Evolutionary conservation across 1,140 invertebrate species (phyloP), one percentile per base, ranked within the genome.

Genomic region (Ostrea edulis): DNA sequence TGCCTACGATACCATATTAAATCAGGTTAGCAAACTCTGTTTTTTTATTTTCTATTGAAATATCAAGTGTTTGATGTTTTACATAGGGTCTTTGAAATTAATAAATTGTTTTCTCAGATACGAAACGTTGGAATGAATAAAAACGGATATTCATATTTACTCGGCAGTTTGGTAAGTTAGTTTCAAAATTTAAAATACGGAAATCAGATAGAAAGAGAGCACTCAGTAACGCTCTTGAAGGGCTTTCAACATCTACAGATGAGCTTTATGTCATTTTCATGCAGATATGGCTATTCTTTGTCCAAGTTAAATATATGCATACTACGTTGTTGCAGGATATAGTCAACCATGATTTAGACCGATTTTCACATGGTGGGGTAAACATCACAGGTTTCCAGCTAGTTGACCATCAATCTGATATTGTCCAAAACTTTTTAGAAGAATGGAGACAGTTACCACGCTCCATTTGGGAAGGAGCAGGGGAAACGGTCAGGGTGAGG

Each of bases 341-440:
- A 85, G 87, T 91, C 7, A 93, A 91, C 51, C 92, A 94, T n/a
- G 91, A 94, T 29, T 87, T 95, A 11, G 91, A 94, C 77, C 92
- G 94, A 86, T 95, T 95, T 87, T 91, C 91, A 85, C 94, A 95
- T 87, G 94, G 95, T 22, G 94, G 95, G 17, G 95, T 95, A 0
- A 95, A 95, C 85, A 94, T 95, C 12, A 95, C 93, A 17, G 95
- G 95, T 11, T 95, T 95, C 88, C 95, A 95, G 86, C 65, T 94
- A 44, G 89, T 95, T 0, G 90, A 93, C 77, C 88, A 90, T 71
- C 84, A 89, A 0, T 83, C 86, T 0, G 44, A 71, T 5, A 84
- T 55, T 77, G 91, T 93, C 1, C 83, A 90, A 68, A 84, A 88
- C 7, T 93, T 94, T 84, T 82, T 93, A 2, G 54, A 68, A n/a